These are phyloP conservation scores for Berghia stephanieae DNA, from an alignment of 1,140 invertebrate genomes.

Conservation along the genomic window DNA sequence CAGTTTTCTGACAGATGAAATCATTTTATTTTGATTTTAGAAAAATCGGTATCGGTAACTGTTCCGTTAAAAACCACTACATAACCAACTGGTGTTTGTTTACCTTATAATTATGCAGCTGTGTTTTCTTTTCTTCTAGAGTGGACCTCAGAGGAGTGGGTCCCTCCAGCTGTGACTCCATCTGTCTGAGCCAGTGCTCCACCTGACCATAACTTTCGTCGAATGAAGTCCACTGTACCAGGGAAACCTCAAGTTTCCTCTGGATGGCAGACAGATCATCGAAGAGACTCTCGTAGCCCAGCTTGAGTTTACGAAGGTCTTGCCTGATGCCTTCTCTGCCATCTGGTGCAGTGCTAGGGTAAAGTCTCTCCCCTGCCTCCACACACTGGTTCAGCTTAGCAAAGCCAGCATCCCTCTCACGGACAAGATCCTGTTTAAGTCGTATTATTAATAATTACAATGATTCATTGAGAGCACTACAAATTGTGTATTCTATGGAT, in stretches of 20 bases:
- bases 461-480: too few species aligned
- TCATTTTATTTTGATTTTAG: too few species aligned
- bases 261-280: slow-evolving; percentile 71
- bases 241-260: slow-evolving; percentile 84
- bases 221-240: slow-evolving; percentile 64
- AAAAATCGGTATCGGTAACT: too few species aligned
- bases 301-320: slow-evolving; percentile 77
- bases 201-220: slow-evolving; percentile 77
- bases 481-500: too few species aligned
- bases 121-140: slow-evolving; percentile 86
- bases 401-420: slow-evolving; percentile 80
- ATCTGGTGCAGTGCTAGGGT: slow-evolving; percentile 84
- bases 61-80: too few species aligned
- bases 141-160: slow-evolving; percentile 79
- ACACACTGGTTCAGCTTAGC: slow-evolving; percentile 83
- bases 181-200: slow-evolving; percentile 80
- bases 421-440: slow-evolving; percentile 75
- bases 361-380: slow-evolving; percentile 88
- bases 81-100: too few species aligned
- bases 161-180: slow-evolving; percentile 81
- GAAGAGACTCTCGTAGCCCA: slow-evolving; percentile 82
- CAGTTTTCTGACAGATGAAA: too few species aligned
- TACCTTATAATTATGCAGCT: slow-evolving; percentile 76
- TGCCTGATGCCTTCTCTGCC: slow-evolving; percentile 86
- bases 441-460: too few species aligned